Evolutionary conservation across 2,113 vertebrate species (phyloP).

Genomic region (Podarcis muralis): DNA sequence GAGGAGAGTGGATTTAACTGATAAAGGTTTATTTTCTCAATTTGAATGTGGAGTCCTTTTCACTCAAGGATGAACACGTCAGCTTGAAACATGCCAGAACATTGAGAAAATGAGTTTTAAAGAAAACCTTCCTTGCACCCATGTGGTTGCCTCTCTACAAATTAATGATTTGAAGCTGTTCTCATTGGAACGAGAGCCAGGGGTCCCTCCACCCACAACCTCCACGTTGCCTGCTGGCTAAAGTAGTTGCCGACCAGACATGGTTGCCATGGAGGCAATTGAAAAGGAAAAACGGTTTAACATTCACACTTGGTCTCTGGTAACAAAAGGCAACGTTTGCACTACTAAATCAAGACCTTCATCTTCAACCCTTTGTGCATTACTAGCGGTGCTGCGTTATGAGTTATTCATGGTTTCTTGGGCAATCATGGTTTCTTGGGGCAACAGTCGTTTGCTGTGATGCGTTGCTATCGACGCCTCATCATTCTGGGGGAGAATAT

Average conservation of each 20-base stretch:
- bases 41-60: neutral
- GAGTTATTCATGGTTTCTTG: slow-evolving; percentile 16
- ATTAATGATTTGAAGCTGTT: neutral
- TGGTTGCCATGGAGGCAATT: neutral
- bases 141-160: neutral
- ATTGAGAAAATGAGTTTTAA: neutral
- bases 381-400: neutral
- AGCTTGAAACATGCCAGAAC: neutral
- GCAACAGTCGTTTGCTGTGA: neutral
- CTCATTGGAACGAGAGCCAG: neutral
- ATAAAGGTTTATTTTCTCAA: neutral
- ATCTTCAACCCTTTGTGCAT: slow-evolving; percentile 34
- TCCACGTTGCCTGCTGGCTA: neutral
- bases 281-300: neutral
- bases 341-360: neutral
- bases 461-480: slow-evolving; percentile 39
- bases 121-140: neutral
- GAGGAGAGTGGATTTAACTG: neutral
- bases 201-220: too few relatives aligned
- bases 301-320: neutral
- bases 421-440: neutral
- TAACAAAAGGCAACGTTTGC: neutral
- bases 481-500: slow-evolving; percentile 24
- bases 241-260: neutral
- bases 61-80: neutral